Evolutionary conservation across 2,888 invertebrate species (phyloP).

Genomic region (Andrena camellia): DNA sequence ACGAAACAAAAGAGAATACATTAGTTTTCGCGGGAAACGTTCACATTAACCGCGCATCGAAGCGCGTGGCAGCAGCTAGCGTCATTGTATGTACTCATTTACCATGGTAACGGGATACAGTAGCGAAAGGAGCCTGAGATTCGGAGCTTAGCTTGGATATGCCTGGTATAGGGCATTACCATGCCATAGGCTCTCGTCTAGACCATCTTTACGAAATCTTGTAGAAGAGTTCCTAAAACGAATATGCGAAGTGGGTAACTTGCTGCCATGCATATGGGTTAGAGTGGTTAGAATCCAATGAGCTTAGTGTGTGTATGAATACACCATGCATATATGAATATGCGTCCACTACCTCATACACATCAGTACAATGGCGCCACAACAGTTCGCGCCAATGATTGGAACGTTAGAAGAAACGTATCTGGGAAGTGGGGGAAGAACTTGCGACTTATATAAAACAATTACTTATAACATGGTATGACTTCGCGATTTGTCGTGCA

Average conservation of each 20-base stretch:
- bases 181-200: no score
- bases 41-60: neutral
- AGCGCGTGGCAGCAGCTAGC: neutral
- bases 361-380: neutral
- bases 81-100: neutral
- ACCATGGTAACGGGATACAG: neutral
- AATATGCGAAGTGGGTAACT: no score
- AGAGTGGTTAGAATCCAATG: no score
- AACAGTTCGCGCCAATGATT: slow-evolving; percentile 8
- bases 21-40: neutral
- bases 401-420: neutral
- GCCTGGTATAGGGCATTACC: no score
- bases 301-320: no score
- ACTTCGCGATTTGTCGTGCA: slow-evolving; percentile 37
- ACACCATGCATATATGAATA: neutral
- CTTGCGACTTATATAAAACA: slow-evolving; percentile 55
- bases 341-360: neutral
- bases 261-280: no score
- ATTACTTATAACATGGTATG: slow-evolving; percentile 50
- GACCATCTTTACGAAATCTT: no score
- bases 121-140: neutral
- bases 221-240: no score
- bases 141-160: neutral
- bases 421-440: slow-evolving; percentile 8
- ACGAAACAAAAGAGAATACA: neutral